Evolutionary conservation across 2,888 invertebrate species (phyloP).

Genomic region (Oscheius onirici): DNA sequence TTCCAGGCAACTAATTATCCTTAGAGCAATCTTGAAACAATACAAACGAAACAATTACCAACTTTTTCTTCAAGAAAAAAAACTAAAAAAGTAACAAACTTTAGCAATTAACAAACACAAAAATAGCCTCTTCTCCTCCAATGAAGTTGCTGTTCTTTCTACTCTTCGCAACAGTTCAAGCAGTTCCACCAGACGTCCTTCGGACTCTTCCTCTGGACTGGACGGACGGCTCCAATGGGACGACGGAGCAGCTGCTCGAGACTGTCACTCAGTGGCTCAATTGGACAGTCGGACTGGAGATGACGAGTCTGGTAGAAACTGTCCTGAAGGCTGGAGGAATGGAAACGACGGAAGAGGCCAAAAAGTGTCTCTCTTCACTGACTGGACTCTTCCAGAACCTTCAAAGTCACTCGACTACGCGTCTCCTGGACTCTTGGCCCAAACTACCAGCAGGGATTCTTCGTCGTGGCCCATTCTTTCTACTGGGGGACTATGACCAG

Average conservation of each 20-base stretch:
- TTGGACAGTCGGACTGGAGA: neutral
- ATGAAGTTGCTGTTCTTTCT: conserved; percentile 6
- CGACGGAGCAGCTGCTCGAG: too few species aligned
- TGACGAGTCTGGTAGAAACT: neutral
- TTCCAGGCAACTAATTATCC: too few species aligned
- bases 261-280: neutral
- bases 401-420: too few species aligned
- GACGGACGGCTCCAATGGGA: neutral
- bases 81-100: too few species aligned
- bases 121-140: neutral
- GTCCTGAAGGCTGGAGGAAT: neutral
- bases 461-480: conserved; percentile 54
- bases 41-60: too few species aligned
- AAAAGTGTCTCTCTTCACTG: neutral
- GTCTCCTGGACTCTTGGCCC: conserved; percentile 52
- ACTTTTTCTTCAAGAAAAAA: too few species aligned
- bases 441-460: conserved; percentile 44
- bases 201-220: neutral
- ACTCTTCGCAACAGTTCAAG: neutral
- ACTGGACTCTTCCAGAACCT: neutral
- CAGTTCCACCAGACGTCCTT: conserved; percentile 12
- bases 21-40: too few species aligned
- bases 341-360: neutral
- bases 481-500: conserved; percentile 55
- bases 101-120: too few species aligned